Evolutionary conservation across 1,140 invertebrate genomes (phyloP).

Genomic region (Heliconius hermathena): DNA sequence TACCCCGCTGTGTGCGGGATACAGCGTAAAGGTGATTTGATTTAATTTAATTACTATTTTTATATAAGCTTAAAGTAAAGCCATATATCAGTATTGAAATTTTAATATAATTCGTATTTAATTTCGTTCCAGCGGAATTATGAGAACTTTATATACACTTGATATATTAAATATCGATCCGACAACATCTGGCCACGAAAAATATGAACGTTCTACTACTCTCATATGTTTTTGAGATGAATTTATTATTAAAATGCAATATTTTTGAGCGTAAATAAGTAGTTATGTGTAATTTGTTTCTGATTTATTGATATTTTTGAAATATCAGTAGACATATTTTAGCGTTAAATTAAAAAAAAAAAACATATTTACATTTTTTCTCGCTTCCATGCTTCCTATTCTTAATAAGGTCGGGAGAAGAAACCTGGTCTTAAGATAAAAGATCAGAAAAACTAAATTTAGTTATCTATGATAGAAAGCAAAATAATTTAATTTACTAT

Average conservation of each 20-base stretch:
- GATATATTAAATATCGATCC: conserved; percentile 1
- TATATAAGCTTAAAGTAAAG: not conserved
- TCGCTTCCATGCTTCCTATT: no score
- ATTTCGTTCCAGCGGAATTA: not conserved
- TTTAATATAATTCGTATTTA: not conserved
- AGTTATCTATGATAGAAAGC: no score
- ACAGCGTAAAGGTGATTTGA: no score
- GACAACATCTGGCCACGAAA: not conserved
- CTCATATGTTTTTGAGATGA: not conserved
- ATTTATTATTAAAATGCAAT: not conserved
- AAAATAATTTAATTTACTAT: no score
- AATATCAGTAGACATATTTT: no score
- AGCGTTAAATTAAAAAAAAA: no score
- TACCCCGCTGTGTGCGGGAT: no score
- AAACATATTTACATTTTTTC: no score
- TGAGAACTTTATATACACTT: conserved; percentile 3
- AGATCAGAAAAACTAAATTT: no score
- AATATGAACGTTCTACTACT: not conserved
- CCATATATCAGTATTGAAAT: not conserved
- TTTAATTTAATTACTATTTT: not conserved
- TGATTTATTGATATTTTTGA: not conserved
- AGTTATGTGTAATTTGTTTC: not conserved
- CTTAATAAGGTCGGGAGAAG: no score
- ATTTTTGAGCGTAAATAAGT: not conserved
- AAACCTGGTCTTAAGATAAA: no score